These are phyloP conservation scores for Plebejus melissa DNA, from an alignment of 2,888 invertebrate species.

Conservation along the genomic window DNA sequence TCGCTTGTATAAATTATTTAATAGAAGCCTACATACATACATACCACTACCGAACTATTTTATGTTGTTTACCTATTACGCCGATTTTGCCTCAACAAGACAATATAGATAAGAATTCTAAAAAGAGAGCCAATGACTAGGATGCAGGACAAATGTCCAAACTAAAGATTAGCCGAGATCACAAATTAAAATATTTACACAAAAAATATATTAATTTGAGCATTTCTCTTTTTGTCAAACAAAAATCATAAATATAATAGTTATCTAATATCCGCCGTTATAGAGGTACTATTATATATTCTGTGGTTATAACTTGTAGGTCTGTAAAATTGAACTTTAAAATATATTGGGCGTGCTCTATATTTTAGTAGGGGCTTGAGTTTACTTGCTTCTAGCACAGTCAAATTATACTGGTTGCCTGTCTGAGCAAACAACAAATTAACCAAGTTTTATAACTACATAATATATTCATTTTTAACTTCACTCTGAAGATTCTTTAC, in stretches of 20 bases:
- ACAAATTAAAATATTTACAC: neutral
- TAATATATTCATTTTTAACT: too few relatives aligned
- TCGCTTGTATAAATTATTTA: conserved; percentile 22
- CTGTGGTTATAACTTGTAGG: too few relatives aligned
- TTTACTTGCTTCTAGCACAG: too few relatives aligned
- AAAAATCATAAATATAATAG: too few relatives aligned
- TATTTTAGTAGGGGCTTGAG: too few relatives aligned
- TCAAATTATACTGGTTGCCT: neutral
- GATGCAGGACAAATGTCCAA: neutral
- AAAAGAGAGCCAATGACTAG: neutral
- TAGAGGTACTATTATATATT: too few relatives aligned
- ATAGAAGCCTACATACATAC: conserved; percentile 15
- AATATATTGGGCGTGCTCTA: too few relatives aligned
- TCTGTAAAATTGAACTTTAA: too few relatives aligned
- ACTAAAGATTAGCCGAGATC: neutral
- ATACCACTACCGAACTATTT: neutral
- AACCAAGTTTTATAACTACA: neutral
- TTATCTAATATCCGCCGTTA: neutral
- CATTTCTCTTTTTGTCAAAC: too few relatives aligned
- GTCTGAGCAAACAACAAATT: neutral
- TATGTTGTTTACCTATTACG: neutral
- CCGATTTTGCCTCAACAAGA: neutral
- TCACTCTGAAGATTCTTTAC: too few relatives aligned
- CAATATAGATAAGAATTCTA: neutral
- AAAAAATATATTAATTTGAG: neutral